Percentiles rank a stretch among this genome's conserved stretches.
These are phyloP conservation scores for Coenobita brevimanus DNA, from an alignment of 1,140 invertebrate genomes.

Conservation along the genomic window DNA sequence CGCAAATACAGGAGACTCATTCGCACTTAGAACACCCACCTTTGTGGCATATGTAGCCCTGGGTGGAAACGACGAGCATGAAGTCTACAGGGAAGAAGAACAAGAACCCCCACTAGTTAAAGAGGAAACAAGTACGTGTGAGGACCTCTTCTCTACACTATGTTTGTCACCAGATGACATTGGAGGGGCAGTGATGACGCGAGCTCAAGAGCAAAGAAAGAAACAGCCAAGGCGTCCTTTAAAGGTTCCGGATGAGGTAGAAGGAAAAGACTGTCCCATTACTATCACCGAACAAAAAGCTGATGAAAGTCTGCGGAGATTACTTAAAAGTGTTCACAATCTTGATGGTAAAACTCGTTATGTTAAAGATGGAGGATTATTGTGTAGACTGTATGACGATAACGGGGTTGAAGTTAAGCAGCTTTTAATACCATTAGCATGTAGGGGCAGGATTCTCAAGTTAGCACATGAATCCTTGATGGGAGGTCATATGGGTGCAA, in stretches of 20 bases:
- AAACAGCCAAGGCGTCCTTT: too few relatives aligned
- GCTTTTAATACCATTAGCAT: neutral
- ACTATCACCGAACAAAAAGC: too few relatives aligned
- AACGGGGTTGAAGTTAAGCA: neutral
- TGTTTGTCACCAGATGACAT: neutral
- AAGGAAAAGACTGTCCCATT: neutral
- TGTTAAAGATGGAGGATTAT: too few relatives aligned
- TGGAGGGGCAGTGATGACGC: neutral
- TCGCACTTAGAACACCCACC: too few relatives aligned
- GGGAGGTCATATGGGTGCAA: neutral
- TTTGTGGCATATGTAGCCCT: too few relatives aligned
- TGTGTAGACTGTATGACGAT: neutral
- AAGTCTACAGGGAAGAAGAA: neutral
- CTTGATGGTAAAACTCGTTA: too few relatives aligned
- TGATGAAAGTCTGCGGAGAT: too few relatives aligned
- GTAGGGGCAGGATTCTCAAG: neutral
- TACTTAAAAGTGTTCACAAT: too few relatives aligned
- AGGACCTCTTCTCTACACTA: neutral
- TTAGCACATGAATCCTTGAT: slow-evolving; percentile 19
- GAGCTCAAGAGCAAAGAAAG: too few relatives aligned
- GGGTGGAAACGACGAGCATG: too few relatives aligned
- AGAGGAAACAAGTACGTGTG: neutral
- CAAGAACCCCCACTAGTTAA: neutral
- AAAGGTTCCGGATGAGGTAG: neutral
- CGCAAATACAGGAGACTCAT: neutral